Percentiles rank a stretch among this genome's conserved stretches.
phyloP scores from a whole-genome alignment of 2,113 vertebrate genomes.

The Hippocampus mohnikei region DNA sequence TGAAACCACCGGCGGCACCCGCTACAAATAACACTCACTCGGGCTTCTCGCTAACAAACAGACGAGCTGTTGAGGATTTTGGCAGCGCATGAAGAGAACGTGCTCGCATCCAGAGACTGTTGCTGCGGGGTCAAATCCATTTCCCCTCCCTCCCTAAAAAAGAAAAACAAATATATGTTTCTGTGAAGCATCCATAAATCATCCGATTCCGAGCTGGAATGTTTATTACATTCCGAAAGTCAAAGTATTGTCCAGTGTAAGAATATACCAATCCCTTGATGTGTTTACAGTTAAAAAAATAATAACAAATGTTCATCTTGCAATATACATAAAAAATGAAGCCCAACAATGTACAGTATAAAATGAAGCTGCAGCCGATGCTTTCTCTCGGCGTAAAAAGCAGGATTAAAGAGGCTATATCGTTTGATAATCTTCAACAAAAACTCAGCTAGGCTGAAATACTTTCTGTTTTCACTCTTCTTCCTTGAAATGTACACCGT shows the following conservation, averaged over 20 bases:
- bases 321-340: too few relatives aligned
- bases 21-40: slow-evolving; percentile 57
- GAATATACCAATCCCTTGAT: too few relatives aligned
- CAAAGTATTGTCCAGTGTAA: neutral
- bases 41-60: slow-evolving; percentile 54
- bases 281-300: too few relatives aligned
- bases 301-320: too few relatives aligned
- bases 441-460: too few relatives aligned
- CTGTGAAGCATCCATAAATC: slow-evolving; percentile 65
- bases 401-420: too few relatives aligned
- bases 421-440: too few relatives aligned
- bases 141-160: slow-evolving; percentile 38
- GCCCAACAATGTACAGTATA: too few relatives aligned
- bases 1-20: slow-evolving; percentile 68
- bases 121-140: slow-evolving; percentile 60
- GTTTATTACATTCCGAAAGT: slow-evolving; percentile 60
- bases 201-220: slow-evolving; percentile 49
- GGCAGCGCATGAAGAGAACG: slow-evolving; percentile 63
- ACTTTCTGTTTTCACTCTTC: too few relatives aligned
- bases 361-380: too few relatives aligned
- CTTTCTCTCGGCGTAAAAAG: too few relatives aligned
- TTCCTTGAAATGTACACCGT: too few relatives aligned
- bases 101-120: slow-evolving; percentile 33
- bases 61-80: slow-evolving; percentile 58
- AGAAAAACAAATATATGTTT: slow-evolving; percentile 58